These are phyloP conservation scores for Parnassius mnemosyne DNA, from an alignment of 2,888 invertebrate species.

Conservation along the genomic window DNA sequence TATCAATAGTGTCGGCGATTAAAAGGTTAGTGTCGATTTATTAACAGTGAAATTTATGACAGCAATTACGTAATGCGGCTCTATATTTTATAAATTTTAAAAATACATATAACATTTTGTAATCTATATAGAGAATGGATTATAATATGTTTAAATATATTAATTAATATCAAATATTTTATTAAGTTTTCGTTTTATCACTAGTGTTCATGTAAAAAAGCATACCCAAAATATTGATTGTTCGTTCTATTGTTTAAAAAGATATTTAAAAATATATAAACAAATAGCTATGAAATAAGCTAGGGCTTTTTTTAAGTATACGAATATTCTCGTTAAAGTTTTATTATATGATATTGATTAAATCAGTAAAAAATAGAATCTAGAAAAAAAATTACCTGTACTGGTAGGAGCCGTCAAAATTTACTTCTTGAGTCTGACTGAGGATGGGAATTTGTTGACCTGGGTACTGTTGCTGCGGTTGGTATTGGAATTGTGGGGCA, in stretches of 20 bases:
- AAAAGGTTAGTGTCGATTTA: constrained; percentile 4
- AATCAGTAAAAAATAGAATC: background rate
- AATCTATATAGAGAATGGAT: background rate
- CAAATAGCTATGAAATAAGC: no score
- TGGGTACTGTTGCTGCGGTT: constrained; percentile 49
- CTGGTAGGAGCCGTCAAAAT: constrained; percentile 81
- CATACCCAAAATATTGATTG: no score
- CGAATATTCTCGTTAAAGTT: no score
- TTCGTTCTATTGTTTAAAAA: no score
- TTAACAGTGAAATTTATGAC: constrained; percentile 2
- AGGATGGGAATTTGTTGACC: constrained; percentile 80
- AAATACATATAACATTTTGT: background rate
- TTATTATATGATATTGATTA: no score
- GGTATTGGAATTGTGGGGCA: constrained; percentile 53
- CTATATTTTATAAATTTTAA: background rate
- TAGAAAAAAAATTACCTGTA: constrained; percentile 72
- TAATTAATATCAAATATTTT: no score
- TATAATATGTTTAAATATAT: background rate
- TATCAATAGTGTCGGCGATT: constrained; percentile 5
- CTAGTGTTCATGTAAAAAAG: no score
- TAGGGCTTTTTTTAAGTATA: no score
- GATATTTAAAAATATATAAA: no score
- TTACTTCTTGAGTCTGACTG: constrained; percentile 77
- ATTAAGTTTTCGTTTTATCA: no score
- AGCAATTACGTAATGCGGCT: background rate